phyloP scores from a whole-genome alignment of 35 echinoderm and acorn worm species.

The Ptychodera flava region DNA sequence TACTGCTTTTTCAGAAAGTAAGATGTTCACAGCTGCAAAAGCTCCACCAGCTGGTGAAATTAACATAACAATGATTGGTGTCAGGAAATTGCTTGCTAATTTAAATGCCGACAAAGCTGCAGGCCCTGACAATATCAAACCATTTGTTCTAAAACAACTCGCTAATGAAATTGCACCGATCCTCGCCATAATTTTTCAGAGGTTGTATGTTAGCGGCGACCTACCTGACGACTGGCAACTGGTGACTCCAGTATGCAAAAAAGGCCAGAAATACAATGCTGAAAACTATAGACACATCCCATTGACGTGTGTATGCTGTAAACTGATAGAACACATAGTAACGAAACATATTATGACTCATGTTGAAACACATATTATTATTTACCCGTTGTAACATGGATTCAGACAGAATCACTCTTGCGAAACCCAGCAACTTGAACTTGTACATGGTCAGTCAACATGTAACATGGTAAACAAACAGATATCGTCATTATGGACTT shows the following conservation, averaged over 20 bases:
- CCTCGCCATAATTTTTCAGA: conserved; percentile 22
- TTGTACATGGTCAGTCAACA: conserved; percentile 22
- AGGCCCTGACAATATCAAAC: conserved; percentile 30
- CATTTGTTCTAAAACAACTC: conserved; percentile 11
- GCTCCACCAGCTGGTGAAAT: too few species aligned
- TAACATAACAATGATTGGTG: neutral
- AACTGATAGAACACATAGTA: conserved; percentile 35
- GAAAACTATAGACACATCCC: conserved; percentile 39
- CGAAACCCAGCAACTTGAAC: conserved; percentile 31
- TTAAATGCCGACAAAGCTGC: conserved; percentile 27
- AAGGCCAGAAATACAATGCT: conserved; percentile 24
- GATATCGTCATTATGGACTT: conserved; percentile 31
- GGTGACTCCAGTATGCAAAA: conserved; percentile 50
- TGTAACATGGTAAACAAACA: neutral
- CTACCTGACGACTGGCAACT: conserved; percentile 31
- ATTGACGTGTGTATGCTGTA: conserved; percentile 20
- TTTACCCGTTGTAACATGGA: conserved; percentile 28
- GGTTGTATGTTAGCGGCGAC: conserved; percentile 9
- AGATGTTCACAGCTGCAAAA: too few species aligned
- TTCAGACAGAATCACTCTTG: conserved; percentile 12
- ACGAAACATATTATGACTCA: conserved; percentile 27
- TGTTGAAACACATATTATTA: conserved; percentile 1
- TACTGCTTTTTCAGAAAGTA: too few species aligned
- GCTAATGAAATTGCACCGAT: conserved; percentile 35
- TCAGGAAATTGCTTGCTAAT: neutral